Evolutionary conservation across 1,140 invertebrate species (phyloP), one percentile per base, ranked within the genome.

Genomic region (Lithobius niger): DNA sequence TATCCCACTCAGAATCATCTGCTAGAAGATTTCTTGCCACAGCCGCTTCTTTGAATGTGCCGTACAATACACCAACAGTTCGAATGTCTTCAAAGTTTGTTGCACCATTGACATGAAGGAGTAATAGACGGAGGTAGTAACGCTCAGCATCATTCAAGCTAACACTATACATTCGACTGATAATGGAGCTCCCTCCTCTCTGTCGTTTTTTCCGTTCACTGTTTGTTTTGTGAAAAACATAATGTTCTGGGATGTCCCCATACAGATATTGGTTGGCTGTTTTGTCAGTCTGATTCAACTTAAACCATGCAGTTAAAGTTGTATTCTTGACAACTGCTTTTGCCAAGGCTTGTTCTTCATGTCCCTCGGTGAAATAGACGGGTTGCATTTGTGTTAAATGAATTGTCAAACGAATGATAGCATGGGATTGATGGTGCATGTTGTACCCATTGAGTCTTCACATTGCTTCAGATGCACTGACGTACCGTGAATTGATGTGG

Each of bases 401-500:
- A 18, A 73, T 58, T 10, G 64, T 66, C 27, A 75, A 66, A 45
- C 74, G 67, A 68, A 15, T 67, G 21, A 73, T 64, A 43, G 65
- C 22, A 45, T 68, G 70, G 56, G 64, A 59, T 26, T 61, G 45
- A 55, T 70, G 63, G 48, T 70, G 66, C 26, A 72, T 64, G n/a
- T 59, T 58, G 54, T 68, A 70, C 42, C 57, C 44, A 10, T 69
- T 63, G 28, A 74, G 67, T 43, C 64, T 55, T 68, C 69, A 74
- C 52, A 61, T 57, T 42, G 71, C 71, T 64, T 74, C 69, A 56
- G 59, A 61, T 54, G 62, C 60, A n/a, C n/a, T 70, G 15, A 74
- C 64, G 64, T 74, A 75, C 24, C 70, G 59, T 49, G 66, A 69
- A 50, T 60, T 61, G 61, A 70, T 54, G 54, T 65, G 71, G 2